phyloP scores from a whole-genome alignment of 2,797 vertebrate genomes.

The Neoniphon sammara region DNA sequence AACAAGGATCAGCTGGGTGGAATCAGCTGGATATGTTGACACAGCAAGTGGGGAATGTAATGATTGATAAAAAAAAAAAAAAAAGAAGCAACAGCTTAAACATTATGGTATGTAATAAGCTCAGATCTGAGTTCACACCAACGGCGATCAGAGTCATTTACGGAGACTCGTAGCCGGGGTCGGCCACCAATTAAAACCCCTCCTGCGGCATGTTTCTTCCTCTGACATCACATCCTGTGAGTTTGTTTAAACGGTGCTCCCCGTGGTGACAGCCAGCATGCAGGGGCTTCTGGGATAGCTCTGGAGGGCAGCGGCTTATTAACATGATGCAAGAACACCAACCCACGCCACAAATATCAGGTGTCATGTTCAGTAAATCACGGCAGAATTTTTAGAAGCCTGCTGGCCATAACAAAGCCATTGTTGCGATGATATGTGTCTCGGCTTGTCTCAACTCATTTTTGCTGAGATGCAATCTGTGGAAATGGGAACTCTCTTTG shows the following conservation, averaged over 20 bases:
- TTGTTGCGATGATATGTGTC: background rate
- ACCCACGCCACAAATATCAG: background rate
- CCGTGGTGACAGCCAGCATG: constrained; percentile 17
- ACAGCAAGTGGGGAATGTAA: constrained; percentile 51
- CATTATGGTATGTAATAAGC: constrained; percentile 44
- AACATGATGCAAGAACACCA: background rate
- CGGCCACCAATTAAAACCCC: constrained; percentile 35
- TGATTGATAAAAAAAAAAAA: constrained; percentile 42
- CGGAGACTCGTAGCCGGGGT: constrained; percentile 24
- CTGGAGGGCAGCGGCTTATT: background rate
- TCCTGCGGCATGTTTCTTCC: constrained; percentile 17
- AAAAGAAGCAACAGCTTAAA: constrained; percentile 50
- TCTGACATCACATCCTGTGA: constrained; percentile 65
- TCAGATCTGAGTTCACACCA: constrained; percentile 37
- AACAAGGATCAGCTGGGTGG: constrained; percentile 60
- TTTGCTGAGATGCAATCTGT: constrained; percentile 5
- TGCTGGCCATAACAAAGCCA: background rate
- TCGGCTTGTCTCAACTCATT: background rate
- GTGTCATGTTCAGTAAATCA: constrained; percentile 10
- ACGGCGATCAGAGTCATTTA: constrained; percentile 42
- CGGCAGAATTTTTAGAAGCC: constrained; percentile 2
- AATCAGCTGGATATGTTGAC: constrained; percentile 53
- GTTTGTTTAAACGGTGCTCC: constrained; percentile 4
- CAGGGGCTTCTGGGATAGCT: constrained; percentile 15
- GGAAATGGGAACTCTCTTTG: background rate